Percentiles rank a stretch among this genome's conserved stretches.
Conservation (phyloP, 2,888 invertebrate species). For the Harpalus rufipes region DNA sequence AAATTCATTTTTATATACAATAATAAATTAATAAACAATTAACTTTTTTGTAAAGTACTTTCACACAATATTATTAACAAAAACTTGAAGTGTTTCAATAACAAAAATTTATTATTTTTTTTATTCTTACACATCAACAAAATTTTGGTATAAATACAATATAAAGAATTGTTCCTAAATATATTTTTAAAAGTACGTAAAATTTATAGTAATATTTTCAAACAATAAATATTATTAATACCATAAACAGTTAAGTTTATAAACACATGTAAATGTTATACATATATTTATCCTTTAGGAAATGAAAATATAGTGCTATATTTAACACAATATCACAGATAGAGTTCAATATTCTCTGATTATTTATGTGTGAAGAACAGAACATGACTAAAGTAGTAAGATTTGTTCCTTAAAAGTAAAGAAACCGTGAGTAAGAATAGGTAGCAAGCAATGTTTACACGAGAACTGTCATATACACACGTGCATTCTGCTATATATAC, state of each 20-base stretch:
- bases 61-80: too few relatives aligned
- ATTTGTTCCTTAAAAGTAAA: slow-evolving; percentile 37
- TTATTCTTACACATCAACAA: too few relatives aligned
- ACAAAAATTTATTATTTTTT: too few relatives aligned
- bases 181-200: neutral
- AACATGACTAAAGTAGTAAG: slow-evolving; percentile 14
- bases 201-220: neutral
- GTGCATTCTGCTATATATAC: slow-evolving; percentile 50
- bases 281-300: neutral
- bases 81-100: too few relatives aligned
- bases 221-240: slow-evolving; percentile 12
- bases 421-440: neutral
- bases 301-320: slow-evolving; percentile 21
- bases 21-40: too few relatives aligned
- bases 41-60: too few relatives aligned
- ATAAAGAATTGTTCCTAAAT: neutral
- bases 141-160: too few relatives aligned
- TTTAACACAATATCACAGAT: slow-evolving; percentile 17
- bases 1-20: too few relatives aligned
- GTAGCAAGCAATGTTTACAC: slow-evolving; percentile 57
- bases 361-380: slow-evolving; percentile 20
- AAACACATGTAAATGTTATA: neutral
- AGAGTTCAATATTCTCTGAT: slow-evolving; percentile 50
- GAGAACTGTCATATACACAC: slow-evolving; percentile 55
- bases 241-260: slow-evolving; percentile 31